These are phyloP conservation scores for Poeciliopsis paucimaculata DNA, from an alignment of 2,797 vertebrate genomes.

Conservation along the genomic window DNA sequence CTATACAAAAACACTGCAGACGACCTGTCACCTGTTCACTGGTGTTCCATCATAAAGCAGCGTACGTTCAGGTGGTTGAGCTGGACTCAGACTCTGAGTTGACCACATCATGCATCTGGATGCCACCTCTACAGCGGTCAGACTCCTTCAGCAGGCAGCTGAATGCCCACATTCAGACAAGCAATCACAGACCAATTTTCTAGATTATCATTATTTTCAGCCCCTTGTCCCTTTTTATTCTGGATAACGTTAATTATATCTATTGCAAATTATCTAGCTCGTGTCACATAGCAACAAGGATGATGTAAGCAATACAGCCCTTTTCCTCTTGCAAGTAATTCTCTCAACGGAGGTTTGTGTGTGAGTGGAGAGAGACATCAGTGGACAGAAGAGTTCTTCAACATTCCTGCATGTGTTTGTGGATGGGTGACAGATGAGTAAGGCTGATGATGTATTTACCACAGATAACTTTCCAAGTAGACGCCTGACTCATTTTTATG, in stretches of 20 bases:
- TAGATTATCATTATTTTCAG: slow-evolving; percentile 64
- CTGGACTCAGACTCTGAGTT: not conserved
- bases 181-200: slow-evolving; percentile 57
- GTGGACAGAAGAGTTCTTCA: not conserved
- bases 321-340: slow-evolving; percentile 28
- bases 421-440: not conserved
- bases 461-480: not conserved
- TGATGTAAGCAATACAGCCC: slow-evolving; percentile 56
- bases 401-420: not conserved
- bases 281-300: slow-evolving; percentile 63
- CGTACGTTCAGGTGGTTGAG: not conserved
- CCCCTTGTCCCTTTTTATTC: slow-evolving; percentile 51
- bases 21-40: not conserved
- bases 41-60: not conserved
- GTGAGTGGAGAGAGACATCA: slow-evolving; percentile 19
- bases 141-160: slow-evolving; percentile 12
- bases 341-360: slow-evolving; percentile 40
- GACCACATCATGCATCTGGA: not conserved
- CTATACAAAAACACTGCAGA: not conserved
- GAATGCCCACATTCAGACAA: slow-evolving; percentile 26
- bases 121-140: slow-evolving; percentile 16
- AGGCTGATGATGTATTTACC: not conserved
- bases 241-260: slow-evolving; percentile 65
- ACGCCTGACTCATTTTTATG: not conserved
- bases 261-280: slow-evolving; percentile 64